A percentile compares a stretch with the other conserved stretches of the same genome.
Evolutionary conservation across 37 sponge, comb jelly and placozoan species (phyloP).

Genomic region (Cladorhizidae sp.): DNA sequence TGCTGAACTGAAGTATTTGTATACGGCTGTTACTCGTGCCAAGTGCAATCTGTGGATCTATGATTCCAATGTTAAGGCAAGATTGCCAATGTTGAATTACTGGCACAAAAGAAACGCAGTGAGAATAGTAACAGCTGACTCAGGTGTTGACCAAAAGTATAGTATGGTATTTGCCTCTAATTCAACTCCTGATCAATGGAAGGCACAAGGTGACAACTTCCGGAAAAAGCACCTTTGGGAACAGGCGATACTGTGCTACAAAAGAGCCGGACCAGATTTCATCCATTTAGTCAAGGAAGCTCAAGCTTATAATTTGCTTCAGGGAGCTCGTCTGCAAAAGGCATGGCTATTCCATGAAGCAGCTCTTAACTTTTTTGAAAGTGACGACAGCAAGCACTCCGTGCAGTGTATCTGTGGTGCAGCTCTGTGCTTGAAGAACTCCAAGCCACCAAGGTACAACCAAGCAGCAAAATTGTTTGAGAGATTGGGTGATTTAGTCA

Average conservation of each 20-base stretch:
- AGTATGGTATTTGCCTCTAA: slow-evolving; percentile 38
- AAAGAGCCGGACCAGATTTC: slow-evolving; percentile 43
- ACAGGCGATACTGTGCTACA: slow-evolving; percentile 68
- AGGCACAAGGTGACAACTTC: slow-evolving; percentile 69
- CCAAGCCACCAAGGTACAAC: slow-evolving; percentile 29
- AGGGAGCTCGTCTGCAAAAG: slow-evolving; percentile 23
- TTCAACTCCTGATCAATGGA: slow-evolving; percentile 30
- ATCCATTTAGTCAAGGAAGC: slow-evolving; percentile 32
- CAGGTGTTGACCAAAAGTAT: neutral
- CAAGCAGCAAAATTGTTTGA: slow-evolving; percentile 69
- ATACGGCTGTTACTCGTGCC: slow-evolving; percentile 86
- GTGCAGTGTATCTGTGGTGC: slow-evolving; percentile 46
- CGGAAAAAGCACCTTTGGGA: slow-evolving; percentile 53
- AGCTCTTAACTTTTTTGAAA: slow-evolving; percentile 47
- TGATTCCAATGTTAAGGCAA: slow-evolving; percentile 41
- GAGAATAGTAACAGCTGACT: slow-evolving; percentile 33
- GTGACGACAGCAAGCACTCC: slow-evolving; percentile 34
- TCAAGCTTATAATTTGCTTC: slow-evolving; percentile 30
- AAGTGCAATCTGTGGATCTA: slow-evolving; percentile 90
- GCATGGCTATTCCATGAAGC: slow-evolving; percentile 43
- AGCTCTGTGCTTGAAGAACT: slow-evolving; percentile 58
- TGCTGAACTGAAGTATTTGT: slow-evolving; percentile 89
- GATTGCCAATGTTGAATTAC: slow-evolving; percentile 71
- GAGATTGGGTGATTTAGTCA: slow-evolving; percentile 42
- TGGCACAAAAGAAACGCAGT: slow-evolving; percentile 54